Evolutionary conservation across 1,140 invertebrate genomes (phyloP), one percentile per base, ranked within the genome.

Genomic region (Zaprionus camerounensis): DNA sequence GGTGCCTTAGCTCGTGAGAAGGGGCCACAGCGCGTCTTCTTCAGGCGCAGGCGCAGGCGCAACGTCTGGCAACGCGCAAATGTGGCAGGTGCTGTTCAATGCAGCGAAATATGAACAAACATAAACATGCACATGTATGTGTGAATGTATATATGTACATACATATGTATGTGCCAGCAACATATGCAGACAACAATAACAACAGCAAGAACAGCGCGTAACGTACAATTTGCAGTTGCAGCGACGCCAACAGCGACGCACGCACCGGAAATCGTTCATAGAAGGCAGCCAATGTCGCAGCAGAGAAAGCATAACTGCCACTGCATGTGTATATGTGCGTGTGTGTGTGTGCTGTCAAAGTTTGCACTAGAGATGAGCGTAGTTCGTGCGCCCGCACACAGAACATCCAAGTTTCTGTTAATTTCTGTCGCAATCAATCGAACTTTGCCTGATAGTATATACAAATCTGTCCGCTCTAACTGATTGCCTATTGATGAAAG

Each of bases 251-350:
- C 70, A 44, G 75, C 75, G 75, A 69, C 72, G 65, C 67, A 83
- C 78, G 84, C 90, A 91, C 90, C 90, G 90, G 90, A 91, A 91
- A 91, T 81, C 81, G 78, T 73, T 91, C 80, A 91, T 91, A 86
- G 78, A 90, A 79, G 71, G 15, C 67, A 55, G 17, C 34, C 53
- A 53, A 20, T 57, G 31, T 46, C 38, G 58, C 67, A 55, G 65
- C 66, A 64, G 61, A 46, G 68, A 61, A 73, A 73, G 51, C 75
- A 74, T 59, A 74, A 67, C 41, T 72, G 74, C 41, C n/a, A 28
- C 9, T 67, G 63, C 62, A 13, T 71, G 56, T 15, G 46, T 61
- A 51, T 71, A 49, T 28, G 36, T 53, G 28, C 49, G 64, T 51
- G 41, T 58, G 65, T 80, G 62, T 73, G 53, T 53, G 59, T 49